phyloP scores from a whole-genome alignment of 2,888 invertebrate species.

The Polyploca ridens region DNA sequence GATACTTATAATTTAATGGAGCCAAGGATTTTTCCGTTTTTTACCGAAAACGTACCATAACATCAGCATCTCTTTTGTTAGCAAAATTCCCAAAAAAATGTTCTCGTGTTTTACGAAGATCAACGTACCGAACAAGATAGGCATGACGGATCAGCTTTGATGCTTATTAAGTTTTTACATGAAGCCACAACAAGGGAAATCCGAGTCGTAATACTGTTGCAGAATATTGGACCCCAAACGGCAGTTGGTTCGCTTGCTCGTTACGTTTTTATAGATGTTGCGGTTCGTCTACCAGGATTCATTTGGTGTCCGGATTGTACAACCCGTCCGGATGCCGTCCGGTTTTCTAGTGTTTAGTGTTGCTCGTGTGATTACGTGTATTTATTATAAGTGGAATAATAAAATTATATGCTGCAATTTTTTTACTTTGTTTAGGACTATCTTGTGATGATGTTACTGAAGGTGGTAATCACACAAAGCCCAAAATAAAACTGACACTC shows the following conservation, averaged over 20 bases:
- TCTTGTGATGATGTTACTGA: too few relatives aligned
- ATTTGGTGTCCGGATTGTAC: conserved; percentile 6
- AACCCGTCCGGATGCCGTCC: background rate
- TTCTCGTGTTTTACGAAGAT: background rate
- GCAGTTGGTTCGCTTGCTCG: background rate
- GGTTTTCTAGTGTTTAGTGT: background rate
- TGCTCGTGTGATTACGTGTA: background rate
- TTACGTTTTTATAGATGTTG: conserved; percentile 4
- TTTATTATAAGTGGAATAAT: too few relatives aligned
- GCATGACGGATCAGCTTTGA: conserved; percentile 1
- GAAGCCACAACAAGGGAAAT: background rate
- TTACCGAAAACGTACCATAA: too few relatives aligned
- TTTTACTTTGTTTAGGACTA: too few relatives aligned
- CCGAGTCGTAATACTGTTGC: background rate
- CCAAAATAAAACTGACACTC: too few relatives aligned
- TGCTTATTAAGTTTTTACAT: conserved; percentile 4
- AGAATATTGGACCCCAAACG: conserved; percentile 1
- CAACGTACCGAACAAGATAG: background rate
- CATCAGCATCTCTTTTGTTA: too few relatives aligned
- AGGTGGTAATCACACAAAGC: too few relatives aligned
- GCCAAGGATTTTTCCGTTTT: too few relatives aligned
- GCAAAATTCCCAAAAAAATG: background rate
- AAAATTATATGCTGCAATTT: too few relatives aligned
- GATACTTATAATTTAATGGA: too few relatives aligned
- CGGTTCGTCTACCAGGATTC: conserved; percentile 4